These are phyloP conservation scores for Rousettus madagascariensis DNA, from an alignment of 2,797 vertebrate genomes.

Conservation along the genomic window DNA sequence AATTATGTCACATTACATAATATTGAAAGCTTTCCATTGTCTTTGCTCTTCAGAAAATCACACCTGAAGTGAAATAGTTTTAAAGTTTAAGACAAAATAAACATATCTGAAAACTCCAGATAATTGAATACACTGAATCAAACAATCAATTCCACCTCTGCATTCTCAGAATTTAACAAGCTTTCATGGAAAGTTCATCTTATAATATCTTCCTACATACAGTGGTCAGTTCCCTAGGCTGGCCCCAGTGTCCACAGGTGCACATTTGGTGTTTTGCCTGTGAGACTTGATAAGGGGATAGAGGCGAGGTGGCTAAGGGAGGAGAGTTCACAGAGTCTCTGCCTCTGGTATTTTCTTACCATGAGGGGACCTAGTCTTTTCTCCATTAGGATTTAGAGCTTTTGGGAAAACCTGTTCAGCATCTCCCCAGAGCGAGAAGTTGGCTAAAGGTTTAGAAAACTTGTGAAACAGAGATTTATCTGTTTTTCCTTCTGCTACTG, in stretches of 20 bases:
- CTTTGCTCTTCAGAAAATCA: conserved; percentile 20
- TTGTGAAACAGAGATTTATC: not conserved
- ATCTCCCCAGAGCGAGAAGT: not conserved
- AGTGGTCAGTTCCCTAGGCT: not conserved
- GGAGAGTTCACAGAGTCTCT: not conserved
- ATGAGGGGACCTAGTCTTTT: not conserved
- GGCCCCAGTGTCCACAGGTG: not conserved
- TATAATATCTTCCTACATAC: not conserved
- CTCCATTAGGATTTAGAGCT: not conserved
- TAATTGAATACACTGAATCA: not conserved
- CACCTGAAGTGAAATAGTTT: not conserved
- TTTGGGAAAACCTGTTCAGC: not conserved
- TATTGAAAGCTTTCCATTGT: not conserved
- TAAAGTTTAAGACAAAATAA: conserved; percentile 46
- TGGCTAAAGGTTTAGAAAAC: not conserved
- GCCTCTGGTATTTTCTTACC: not conserved
- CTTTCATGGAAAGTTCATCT: not conserved
- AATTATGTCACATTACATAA: not conserved
- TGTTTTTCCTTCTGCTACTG: not conserved
- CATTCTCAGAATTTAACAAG: not conserved
- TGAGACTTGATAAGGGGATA: not conserved
- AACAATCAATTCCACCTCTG: not conserved
- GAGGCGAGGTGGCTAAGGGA: too few species aligned
- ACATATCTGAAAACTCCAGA: not conserved
- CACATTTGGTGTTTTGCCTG: not conserved